Evolutionary conservation across 2,113 vertebrate genomes (phyloP).

Genomic region (Apeltes quadracus): DNA sequence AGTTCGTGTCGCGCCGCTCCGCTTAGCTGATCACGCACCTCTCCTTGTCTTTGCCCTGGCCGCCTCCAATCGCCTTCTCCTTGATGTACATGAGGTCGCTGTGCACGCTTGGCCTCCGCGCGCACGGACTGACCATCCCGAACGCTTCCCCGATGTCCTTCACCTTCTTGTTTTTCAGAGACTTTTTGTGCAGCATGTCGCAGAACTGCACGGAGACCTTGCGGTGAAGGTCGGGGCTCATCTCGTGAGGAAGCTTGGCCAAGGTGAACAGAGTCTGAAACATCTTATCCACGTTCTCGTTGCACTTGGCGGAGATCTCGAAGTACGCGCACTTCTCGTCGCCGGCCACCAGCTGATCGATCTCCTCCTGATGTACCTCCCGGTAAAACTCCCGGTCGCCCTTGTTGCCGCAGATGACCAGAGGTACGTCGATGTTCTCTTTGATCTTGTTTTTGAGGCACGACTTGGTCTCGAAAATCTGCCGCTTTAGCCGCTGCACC

Average conservation of each 20-base stretch:
- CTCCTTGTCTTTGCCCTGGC: constrained; percentile 91
- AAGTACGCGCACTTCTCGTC: constrained; percentile 93
- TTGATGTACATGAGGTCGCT: constrained; percentile 98
- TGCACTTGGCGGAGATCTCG: constrained; percentile 96
- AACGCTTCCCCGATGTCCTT: constrained; percentile 89
- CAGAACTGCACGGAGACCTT: constrained; percentile 94
- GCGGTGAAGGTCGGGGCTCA: constrained; percentile 97
- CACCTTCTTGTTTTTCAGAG: constrained; percentile 86
- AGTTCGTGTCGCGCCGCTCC: accelerated
- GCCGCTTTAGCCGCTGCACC: constrained; percentile 93
- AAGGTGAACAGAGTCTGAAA: constrained; percentile 93
- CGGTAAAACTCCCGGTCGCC: constrained; percentile 90
- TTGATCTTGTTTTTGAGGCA: constrained; percentile 96
- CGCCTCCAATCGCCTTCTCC: constrained; percentile 87
- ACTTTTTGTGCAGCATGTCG: constrained; percentile 90
- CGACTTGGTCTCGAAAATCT: constrained; percentile 96
- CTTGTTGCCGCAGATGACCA: constrained; percentile 98
- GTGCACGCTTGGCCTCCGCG: constrained; percentile 94
- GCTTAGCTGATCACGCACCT: constrained; percentile 92
- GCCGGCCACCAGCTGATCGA: constrained; percentile 87
- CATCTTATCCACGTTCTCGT: constrained; percentile 96
- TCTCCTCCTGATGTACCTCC: constrained; percentile 88
- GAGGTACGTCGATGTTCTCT: constrained; percentile 90
- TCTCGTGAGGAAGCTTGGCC: constrained; percentile 95
- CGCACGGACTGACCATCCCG: constrained; percentile 92